Evolutionary conservation across 2,888 invertebrate genomes (phyloP).

Genomic region (Agrochola macilenta): DNA sequence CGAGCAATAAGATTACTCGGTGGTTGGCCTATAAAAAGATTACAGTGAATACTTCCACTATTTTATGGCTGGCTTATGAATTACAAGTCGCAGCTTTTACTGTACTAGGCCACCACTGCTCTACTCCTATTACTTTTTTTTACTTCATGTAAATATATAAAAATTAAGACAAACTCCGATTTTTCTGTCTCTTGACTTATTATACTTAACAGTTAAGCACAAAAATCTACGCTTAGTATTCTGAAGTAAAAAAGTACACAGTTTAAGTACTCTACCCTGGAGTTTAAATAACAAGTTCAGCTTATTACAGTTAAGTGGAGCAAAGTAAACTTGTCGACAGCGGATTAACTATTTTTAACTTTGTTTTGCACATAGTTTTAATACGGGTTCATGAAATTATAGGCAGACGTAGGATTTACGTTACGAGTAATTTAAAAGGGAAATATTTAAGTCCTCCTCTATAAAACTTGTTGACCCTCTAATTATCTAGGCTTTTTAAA

Average conservation of each 20-base stretch:
- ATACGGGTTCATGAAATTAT: background rate
- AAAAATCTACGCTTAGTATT: slow-evolving; percentile 10
- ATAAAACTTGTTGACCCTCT: background rate
- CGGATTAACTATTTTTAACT: slow-evolving; percentile 18
- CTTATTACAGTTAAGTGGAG: slow-evolving; percentile 34
- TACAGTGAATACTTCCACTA: slow-evolving; percentile 3
- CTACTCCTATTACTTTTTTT: background rate
- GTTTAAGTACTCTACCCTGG: slow-evolving; percentile 23
- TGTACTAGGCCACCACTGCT: background rate
- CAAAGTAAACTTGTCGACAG: slow-evolving; percentile 28
- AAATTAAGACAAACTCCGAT: background rate
- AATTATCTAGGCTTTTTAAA: background rate
- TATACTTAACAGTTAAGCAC: slow-evolving; percentile 2
- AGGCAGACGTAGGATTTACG: background rate
- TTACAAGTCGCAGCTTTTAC: background rate
- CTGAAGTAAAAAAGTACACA: slow-evolving; percentile 31
- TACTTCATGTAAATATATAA: background rate
- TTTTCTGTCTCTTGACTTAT: background rate
- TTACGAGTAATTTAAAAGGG: background rate
- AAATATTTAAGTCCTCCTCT: too few species aligned
- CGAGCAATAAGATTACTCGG: slow-evolving; percentile 18
- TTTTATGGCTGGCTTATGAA: slow-evolving; percentile 1
- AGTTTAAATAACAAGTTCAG: slow-evolving; percentile 38
- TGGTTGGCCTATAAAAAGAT: slow-evolving; percentile 13
- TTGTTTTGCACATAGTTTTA: slow-evolving; percentile 1